Percentiles rank a stretch among this genome's conserved stretches.
phyloP scores from a whole-genome alignment of 1,140 invertebrate species.

The Panagrolaimus sp. region DNA sequence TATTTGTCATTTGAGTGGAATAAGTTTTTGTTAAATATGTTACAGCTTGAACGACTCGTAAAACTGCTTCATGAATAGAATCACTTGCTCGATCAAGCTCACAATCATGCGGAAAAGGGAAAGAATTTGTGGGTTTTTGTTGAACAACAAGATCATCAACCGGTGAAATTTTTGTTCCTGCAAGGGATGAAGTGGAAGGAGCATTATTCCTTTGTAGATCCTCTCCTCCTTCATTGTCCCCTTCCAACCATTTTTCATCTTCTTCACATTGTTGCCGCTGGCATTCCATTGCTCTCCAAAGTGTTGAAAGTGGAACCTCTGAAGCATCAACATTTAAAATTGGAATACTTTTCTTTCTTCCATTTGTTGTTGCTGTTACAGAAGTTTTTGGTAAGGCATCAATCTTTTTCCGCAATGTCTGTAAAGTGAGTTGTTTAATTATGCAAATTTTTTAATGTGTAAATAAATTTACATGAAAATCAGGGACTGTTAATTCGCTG shows the following conservation, averaged over 20 bases:
- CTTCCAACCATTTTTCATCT: constrained; percentile 50
- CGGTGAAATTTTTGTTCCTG: constrained; percentile 19
- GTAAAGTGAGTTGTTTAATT: not conserved
- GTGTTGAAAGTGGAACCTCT: constrained; percentile 31
- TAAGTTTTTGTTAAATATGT: constrained; percentile 26
- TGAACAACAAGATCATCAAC: not conserved
- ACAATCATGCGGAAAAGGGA: not conserved
- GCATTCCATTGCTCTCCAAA: constrained; percentile 43
- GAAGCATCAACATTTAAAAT: constrained; percentile 33
- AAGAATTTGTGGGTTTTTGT: not conserved
- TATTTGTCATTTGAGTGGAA: constrained; percentile 20
- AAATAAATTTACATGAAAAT: constrained; percentile 20
- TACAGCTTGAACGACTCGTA: constrained; percentile 31
- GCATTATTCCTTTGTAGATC: not conserved
- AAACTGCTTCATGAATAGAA: constrained; percentile 25
- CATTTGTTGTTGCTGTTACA: too few species aligned
- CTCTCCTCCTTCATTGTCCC: constrained; percentile 22
- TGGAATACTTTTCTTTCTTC: not conserved
- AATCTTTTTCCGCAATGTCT: not conserved
- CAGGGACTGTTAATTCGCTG: constrained; percentile 13
- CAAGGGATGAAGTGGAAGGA: constrained; percentile 12
- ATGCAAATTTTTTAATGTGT: not conserved
- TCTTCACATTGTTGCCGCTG: constrained; percentile 47
- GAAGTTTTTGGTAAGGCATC: not conserved
- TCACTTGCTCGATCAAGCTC: constrained; percentile 27